A percentile compares a stretch with the other conserved stretches of the same genome.
These are phyloP conservation scores for Ispidina picta DNA, from an alignment of 2,797 vertebrate genomes.

Conservation along the genomic window DNA sequence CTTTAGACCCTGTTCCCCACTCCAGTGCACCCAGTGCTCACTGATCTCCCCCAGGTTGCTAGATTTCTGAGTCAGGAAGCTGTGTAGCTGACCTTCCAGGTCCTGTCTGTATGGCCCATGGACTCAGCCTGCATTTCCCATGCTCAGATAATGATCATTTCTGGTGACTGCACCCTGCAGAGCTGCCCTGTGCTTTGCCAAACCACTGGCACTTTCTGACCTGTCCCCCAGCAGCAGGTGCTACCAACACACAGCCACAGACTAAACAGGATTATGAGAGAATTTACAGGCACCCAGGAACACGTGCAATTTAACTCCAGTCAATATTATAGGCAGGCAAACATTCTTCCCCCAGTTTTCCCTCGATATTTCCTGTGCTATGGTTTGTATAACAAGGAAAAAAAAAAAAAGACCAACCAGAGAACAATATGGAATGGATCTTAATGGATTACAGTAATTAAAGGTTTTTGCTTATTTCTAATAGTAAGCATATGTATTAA, in stretches of 20 bases:
- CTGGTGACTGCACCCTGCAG: neutral
- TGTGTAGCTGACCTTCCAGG: neutral
- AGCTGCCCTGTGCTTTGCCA: neutral
- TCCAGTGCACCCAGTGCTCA: too few relatives aligned
- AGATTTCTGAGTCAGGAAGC: neutral
- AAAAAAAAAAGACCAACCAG: neutral
- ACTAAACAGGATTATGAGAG: neutral
- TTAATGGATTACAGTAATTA: neutral
- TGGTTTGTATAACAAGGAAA: neutral
- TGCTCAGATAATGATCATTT: neutral
- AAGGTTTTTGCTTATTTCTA: neutral
- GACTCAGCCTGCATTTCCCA: neutral
- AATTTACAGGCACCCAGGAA: neutral
- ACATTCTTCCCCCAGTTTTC: neutral
- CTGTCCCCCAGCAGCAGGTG: neutral
- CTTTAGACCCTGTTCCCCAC: neutral
- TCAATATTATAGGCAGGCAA: neutral
- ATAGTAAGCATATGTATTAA: neutral
- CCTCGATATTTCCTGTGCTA: neutral
- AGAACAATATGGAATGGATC: neutral
- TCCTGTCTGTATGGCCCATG: neutral
- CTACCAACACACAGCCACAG: neutral
- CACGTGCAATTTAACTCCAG: neutral
- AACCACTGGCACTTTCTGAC: neutral
- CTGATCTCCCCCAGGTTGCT: neutral